Percentiles rank a stretch among this genome's conserved stretches.
phyloP scores from a whole-genome alignment of 1,140 invertebrate genomes.

The Drosophila kanapiae region DNA sequence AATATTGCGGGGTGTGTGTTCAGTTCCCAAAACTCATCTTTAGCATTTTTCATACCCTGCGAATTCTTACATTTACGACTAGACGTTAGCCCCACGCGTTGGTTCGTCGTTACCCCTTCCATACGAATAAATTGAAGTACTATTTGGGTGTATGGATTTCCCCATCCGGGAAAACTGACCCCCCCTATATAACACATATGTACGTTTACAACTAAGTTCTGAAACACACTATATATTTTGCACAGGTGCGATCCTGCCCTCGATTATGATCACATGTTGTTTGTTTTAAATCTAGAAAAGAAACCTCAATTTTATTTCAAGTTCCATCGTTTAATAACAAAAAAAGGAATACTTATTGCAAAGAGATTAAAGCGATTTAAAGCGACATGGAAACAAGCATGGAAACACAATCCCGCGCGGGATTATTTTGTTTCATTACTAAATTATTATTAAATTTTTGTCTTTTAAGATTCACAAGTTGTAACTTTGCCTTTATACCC shows the following conservation, averaged over 20 bases:
- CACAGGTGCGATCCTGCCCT: not conserved
- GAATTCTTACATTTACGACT: constrained; percentile 29
- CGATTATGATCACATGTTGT: not conserved
- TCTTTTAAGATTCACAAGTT: not conserved
- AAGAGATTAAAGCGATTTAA: too few species aligned
- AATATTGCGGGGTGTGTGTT: constrained; percentile 21
- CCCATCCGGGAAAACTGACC: constrained; percentile 9
- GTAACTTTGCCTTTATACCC: not conserved
- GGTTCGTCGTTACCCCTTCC: too few species aligned
- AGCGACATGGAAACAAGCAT: too few species aligned
- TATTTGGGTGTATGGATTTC: not conserved
- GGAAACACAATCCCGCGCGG: too few species aligned
- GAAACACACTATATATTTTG: not conserved
- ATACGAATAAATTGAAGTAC: not conserved
- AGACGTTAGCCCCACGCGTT: constrained; percentile 9
- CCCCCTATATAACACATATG: constrained; percentile 14
- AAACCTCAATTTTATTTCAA: not conserved
- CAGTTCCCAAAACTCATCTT: constrained; percentile 32
- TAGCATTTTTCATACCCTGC: constrained; percentile 42
- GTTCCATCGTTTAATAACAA: too few species aligned
- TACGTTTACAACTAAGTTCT: constrained; percentile 2
- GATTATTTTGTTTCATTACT: too few species aligned
- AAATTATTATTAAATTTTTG: too few species aligned
- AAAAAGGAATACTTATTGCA: too few species aligned
- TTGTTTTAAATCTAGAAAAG: not conserved